Percentiles rank a stretch among this genome's conserved stretches.
Conservation (phyloP, 2,888 invertebrate species). For the Nebria salina region DNA sequence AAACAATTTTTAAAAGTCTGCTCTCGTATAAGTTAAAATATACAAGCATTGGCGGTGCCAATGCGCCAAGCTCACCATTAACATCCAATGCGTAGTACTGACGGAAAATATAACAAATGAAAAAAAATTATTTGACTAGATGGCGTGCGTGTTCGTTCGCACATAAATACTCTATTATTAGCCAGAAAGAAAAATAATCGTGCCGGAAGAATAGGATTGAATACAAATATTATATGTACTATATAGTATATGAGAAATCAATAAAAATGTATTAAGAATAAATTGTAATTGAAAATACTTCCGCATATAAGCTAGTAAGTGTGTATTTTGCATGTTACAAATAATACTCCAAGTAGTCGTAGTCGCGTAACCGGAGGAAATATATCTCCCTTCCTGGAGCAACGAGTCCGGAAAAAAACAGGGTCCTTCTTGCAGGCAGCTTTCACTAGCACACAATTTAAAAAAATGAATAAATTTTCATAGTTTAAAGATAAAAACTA, state of each 20-base stretch:
- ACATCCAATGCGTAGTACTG: neutral
- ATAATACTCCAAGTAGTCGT: neutral
- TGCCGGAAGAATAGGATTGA: no score
- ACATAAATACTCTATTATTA: slow-evolving; percentile 1
- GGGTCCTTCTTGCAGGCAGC: neutral
- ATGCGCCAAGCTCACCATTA: no score
- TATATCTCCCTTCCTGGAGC: neutral
- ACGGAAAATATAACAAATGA: neutral
- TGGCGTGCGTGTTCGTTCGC: neutral
- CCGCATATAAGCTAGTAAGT: neutral
- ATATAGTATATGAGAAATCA: neutral
- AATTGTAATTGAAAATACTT: neutral
- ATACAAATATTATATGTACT: neutral
- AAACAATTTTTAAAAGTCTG: no score
- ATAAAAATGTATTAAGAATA: neutral
- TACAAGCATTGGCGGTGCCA: no score
- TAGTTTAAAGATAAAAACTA: neutral
- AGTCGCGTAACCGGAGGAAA: neutral
- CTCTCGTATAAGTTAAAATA: no score
- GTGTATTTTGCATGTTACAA: neutral
- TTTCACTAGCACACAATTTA: slow-evolving; percentile 1
- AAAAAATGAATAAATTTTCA: neutral
- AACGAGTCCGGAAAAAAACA: neutral
- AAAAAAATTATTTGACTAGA: neutral
- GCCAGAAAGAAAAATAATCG: neutral